Conservation (phyloP, 53 echinoderm and acorn worm genomes). For the Henricia sp. region DNA sequence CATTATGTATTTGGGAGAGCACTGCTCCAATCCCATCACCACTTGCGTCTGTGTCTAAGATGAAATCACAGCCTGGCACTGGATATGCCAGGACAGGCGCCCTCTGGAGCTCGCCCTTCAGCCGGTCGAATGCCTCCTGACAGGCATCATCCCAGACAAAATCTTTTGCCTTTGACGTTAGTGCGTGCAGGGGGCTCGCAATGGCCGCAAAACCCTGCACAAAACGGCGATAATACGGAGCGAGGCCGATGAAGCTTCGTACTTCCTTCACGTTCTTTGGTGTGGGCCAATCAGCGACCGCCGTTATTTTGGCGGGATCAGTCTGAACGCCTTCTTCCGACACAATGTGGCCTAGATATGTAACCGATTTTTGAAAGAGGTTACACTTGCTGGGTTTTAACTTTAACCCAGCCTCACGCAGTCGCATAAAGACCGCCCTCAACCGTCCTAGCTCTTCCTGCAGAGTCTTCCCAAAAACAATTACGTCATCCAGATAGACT, state of each 20-base stretch:
- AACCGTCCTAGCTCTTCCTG: neutral
- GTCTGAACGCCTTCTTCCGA: neutral
- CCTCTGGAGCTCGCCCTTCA: constrained; percentile 13
- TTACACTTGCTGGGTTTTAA: neutral
- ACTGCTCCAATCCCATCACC: constrained; percentile 35
- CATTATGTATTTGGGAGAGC: constrained; percentile 27
- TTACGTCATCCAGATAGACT: too few relatives aligned
- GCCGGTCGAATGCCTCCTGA: constrained; percentile 12
- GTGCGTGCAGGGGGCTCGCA: constrained; percentile 21
- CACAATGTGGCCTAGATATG: neutral
- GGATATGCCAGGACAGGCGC: constrained; percentile 36
- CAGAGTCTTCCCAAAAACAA: neutral
- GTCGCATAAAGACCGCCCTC: neutral
- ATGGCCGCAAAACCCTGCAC: neutral
- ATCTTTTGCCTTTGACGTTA: constrained; percentile 7
- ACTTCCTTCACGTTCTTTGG: constrained; percentile 18
- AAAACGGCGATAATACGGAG: constrained; percentile 10
- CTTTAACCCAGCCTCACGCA: neutral
- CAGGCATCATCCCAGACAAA: constrained; percentile 36
- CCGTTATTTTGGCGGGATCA: neutral
- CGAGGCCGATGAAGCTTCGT: constrained; percentile 8
- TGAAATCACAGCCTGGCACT: neutral
- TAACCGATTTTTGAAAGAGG: neutral
- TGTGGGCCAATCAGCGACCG: constrained; percentile 7
- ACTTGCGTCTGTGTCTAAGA: constrained; percentile 52